Percentiles rank a stretch among this genome's conserved stretches.
These are phyloP conservation scores for Cryptotis parvus DNA, from an alignment of 2,113 vertebrate species.

Conservation along the genomic window DNA sequence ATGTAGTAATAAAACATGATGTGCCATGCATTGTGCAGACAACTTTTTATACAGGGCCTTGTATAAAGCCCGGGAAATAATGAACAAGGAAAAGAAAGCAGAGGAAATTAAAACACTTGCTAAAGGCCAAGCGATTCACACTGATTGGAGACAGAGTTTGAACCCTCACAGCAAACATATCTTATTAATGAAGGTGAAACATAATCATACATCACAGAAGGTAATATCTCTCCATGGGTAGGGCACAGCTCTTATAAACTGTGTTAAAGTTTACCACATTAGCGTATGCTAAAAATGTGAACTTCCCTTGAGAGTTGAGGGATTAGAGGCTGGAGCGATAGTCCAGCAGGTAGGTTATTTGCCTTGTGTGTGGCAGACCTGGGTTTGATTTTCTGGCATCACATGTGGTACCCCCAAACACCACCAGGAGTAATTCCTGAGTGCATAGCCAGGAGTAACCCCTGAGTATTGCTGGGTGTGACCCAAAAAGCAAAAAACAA, in stretches of 20 bases:
- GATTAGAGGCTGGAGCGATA: too few species aligned
- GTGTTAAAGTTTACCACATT: background rate
- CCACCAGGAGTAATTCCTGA: too few species aligned
- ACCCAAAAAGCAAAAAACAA: too few species aligned
- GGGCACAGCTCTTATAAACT: background rate
- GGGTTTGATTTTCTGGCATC: too few species aligned
- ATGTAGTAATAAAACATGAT: background rate
- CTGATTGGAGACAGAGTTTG: background rate
- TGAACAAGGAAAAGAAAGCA: background rate
- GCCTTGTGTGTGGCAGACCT: too few species aligned
- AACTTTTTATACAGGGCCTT: background rate
- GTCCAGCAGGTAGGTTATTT: too few species aligned
- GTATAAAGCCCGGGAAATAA: background rate
- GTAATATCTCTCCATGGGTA: background rate
- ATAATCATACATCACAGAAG: background rate
- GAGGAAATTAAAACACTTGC: background rate
- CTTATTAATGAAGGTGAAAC: background rate
- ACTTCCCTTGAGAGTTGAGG: background rate
- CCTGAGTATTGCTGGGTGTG: too few species aligned
- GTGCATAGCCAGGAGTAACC: too few species aligned
- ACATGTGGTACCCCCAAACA: too few species aligned
- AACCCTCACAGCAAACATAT: background rate
- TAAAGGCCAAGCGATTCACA: background rate
- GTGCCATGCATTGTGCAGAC: background rate
- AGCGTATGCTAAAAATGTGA: background rate